phyloP scores from a whole-genome alignment of 2,888 invertebrate species.

The Eristalis arbustorum region DNA sequence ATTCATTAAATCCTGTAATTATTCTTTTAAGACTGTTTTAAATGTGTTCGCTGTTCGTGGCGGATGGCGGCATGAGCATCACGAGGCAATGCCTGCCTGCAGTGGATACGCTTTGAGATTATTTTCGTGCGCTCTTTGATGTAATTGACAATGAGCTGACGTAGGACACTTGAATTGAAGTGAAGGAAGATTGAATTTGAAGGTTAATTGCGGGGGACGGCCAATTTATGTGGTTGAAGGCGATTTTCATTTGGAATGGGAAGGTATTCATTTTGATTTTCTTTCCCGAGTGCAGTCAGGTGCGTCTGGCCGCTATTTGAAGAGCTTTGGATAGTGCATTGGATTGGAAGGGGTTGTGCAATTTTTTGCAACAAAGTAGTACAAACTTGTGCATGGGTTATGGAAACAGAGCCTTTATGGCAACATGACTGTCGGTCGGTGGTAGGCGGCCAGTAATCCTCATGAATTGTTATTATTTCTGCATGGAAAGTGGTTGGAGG shows the following conservation, averaged over 20 bases:
- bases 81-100: conserved; percentile 1
- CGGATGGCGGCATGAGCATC: not conserved
- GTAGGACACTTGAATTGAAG: not conserved
- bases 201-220: not conserved
- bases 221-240: not conserved
- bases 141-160: conserved; percentile 5
- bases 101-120: not conserved
- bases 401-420: too few relatives aligned
- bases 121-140: not conserved
- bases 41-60: not conserved
- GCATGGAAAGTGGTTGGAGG: too few relatives aligned
- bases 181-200: conserved; percentile 21
- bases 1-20: conserved; percentile 46
- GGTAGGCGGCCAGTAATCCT: too few relatives aligned
- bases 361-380: too few relatives aligned
- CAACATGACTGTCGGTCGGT: too few relatives aligned
- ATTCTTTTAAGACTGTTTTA: conserved; percentile 37
- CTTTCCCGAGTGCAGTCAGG: not conserved
- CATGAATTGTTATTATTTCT: too few relatives aligned
- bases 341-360: too few relatives aligned
- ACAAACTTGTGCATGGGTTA: too few relatives aligned
- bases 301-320: not conserved
- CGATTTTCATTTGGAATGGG: not conserved
- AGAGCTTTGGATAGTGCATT: too few relatives aligned
- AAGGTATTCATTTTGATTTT: too few relatives aligned